These are phyloP conservation scores for Ischnura elegans DNA, from an alignment of 2,888 invertebrate species.

Conservation along the genomic window DNA sequence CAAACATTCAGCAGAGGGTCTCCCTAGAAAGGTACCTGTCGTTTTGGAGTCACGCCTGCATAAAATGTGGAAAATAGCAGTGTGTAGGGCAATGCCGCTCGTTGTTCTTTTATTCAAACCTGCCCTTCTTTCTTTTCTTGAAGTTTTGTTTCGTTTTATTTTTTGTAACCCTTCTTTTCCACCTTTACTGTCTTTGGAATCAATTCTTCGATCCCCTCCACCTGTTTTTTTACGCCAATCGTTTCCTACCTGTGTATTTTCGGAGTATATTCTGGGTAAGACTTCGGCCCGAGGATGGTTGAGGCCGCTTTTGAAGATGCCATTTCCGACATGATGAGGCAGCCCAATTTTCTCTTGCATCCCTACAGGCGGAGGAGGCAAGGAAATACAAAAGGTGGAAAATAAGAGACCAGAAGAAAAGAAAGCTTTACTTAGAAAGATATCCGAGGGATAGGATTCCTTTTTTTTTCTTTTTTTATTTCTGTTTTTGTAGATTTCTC, in stretches of 20 bases:
- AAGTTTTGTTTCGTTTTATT: neutral
- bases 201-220: neutral
- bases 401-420: neutral
- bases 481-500: neutral
- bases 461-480: neutral
- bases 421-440: neutral
- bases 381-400: neutral
- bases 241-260: neutral
- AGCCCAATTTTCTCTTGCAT: neutral
- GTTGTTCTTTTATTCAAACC: neutral
- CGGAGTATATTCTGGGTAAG: neutral
- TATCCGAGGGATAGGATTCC: neutral
- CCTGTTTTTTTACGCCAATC: neutral
- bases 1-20: neutral
- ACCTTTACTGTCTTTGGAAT: neutral
- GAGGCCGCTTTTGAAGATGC: neutral
- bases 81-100: neutral
- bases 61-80: neutral
- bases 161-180: neutral
- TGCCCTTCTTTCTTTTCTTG: neutral
- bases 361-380: neutral
- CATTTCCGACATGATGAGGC: neutral
- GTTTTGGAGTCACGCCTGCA: neutral
- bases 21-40: neutral
- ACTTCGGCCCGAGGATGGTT: neutral